Base-by-base conservation (phyloP, 1,140 invertebrate species). In the Drosophila lowei region DNA sequence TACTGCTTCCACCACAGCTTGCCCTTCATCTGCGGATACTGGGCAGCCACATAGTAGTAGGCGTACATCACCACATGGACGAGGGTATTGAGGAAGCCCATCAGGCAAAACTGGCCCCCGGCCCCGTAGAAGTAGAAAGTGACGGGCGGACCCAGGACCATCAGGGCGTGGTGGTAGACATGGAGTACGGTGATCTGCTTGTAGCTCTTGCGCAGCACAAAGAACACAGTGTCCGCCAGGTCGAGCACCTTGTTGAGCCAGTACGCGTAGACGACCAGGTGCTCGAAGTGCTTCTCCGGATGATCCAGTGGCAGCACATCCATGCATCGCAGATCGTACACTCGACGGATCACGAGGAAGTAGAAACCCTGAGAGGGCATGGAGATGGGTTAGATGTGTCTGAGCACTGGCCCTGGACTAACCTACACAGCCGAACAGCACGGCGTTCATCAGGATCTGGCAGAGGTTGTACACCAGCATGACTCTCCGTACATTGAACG, bases 1-100 rank as follows among this genome's bases (percentile, higher is more conserved):
- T 97, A 94, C 76, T 94, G 95, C 89, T 97, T 97, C 95, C 96
- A 97, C 96, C 96, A 97, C 0, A 96, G 90, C 56, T 93, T 95
- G 30, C 93, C 93, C 78, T 93, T 94, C 79, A 94, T 93, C 28
- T 93, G 91, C 28, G 93, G 95, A 56, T 93, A 94, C 68, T 93
- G 90, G 13, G 93, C 94, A n/a, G 94, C 92, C 23, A 94, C 92
- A 90, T 95, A 92, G 86, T 97, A 97, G 89, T 97, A 97, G 0
- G 91, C 79, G 80, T 97, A 97, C 96, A 97, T 97, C 25, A 96
- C 89, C 56, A 94, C 89, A 75, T 98, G 97, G 3, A 97, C 94
- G 28, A 95, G 93, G 2, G 94, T 93, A 88, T 98, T 98, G 53
- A 97, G 93, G 34, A 93, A 77, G 9, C 94, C 95, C 9, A 95